Conservation (phyloP, 2,888 invertebrate species). For the Nephrocerus scutellatus region DNA sequence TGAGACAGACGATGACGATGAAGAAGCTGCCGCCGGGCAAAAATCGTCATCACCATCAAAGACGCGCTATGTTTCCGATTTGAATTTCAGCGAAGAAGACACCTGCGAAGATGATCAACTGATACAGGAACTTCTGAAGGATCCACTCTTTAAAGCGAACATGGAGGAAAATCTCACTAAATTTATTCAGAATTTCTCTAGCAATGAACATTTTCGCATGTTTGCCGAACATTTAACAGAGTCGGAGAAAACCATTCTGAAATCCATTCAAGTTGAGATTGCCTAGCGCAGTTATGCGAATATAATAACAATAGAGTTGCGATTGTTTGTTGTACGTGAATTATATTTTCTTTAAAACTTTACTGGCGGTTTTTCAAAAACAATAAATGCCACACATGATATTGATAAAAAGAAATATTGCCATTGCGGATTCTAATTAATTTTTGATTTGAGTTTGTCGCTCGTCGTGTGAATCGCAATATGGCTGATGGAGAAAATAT, state of each 20-base stretch:
- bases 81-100: constrained; percentile 38
- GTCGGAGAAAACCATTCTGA: constrained; percentile 53
- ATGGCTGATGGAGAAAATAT: no score
- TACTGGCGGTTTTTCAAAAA: no score
- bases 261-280: no score
- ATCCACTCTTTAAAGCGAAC: constrained; percentile 58
- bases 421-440: no score
- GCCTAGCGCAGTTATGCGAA: no score
- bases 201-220: constrained; percentile 55
- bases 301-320: no score
- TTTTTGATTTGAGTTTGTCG: no score
- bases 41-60: constrained; percentile 33
- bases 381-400: no score
- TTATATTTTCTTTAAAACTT: no score
- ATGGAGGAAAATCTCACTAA: constrained; percentile 58
- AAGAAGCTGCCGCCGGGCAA: constrained; percentile 27
- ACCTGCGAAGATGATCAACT: constrained; percentile 51
- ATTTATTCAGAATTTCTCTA: constrained; percentile 57
- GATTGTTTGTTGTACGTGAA: no score
- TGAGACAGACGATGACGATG: constrained; percentile 35
- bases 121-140: constrained; percentile 56
- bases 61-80: constrained; percentile 37
- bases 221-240: constrained; percentile 57
- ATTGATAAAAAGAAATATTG: no score
- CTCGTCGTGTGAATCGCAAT: no score